A percentile compares a stretch with the other conserved stretches of the same genome.
Evolutionary conservation across 2,113 vertebrate species (phyloP).

Genomic region (crab-eating macaque (Macaca fascicularis)): DNA sequence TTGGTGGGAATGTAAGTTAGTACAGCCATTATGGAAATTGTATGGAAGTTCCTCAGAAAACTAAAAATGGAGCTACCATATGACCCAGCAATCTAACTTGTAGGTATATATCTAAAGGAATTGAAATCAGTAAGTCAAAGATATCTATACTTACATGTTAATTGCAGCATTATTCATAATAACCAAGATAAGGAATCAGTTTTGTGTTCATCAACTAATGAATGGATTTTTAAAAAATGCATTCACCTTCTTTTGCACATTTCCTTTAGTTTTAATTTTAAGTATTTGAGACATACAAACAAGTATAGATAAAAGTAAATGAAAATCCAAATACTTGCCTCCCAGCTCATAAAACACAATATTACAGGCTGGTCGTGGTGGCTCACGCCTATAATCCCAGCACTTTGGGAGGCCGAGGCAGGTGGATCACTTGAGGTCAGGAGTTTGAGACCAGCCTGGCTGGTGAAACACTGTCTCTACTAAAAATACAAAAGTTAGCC

Average conservation of each 20-base stretch:
- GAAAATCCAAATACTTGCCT: background rate
- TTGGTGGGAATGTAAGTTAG: background rate
- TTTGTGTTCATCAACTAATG: background rate
- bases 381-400: too few relatives aligned
- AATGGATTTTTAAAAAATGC: background rate
- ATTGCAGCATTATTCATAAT: background rate
- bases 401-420: too few relatives aligned
- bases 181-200: background rate
- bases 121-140: background rate
- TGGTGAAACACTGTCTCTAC: too few relatives aligned
- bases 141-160: background rate
- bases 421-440: too few relatives aligned
- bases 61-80: background rate
- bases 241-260: background rate
- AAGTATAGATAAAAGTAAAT: background rate
- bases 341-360: background rate
- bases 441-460: too few relatives aligned
- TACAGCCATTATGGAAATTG: background rate
- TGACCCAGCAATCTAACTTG: background rate
- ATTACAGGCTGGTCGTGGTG: background rate
- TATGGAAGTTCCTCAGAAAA: background rate
- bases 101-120: background rate
- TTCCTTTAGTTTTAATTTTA: slow-evolving; percentile 28
- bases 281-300: background rate
- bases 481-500: too few relatives aligned